A percentile compares a stretch with the other conserved stretches of the same genome.
Evolutionary conservation across 2,113 vertebrate genomes (phyloP).

Genomic region (Uria aalge): DNA sequence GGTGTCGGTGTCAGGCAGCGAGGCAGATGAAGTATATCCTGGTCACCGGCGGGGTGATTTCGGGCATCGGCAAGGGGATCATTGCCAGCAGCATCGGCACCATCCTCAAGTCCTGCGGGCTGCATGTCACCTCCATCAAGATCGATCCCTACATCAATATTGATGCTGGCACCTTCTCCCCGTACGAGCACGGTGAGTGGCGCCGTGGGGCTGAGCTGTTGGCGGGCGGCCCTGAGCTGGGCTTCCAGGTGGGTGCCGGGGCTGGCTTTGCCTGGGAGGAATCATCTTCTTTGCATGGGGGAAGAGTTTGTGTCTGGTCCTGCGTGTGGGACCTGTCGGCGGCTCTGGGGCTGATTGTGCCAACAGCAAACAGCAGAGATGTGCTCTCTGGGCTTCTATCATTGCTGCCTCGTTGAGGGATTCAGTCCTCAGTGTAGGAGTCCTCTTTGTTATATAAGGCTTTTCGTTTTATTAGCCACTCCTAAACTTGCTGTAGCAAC

Average conservation of each 20-base stretch:
- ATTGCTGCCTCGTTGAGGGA: rapidly evolving
- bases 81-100: constrained; percentile 97
- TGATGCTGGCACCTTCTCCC: constrained; percentile 94
- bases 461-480: rapidly evolving
- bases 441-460: rapidly evolving
- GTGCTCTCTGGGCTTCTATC: neutral
- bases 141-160: constrained; percentile 98
- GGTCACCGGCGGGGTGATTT: constrained; percentile 97
- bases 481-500: neutral
- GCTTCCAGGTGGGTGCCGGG: neutral
- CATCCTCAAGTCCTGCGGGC: constrained; percentile 92
- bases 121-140: constrained; percentile 95
- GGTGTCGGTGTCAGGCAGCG: neutral
- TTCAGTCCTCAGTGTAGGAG: rapidly evolving
- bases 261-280: neutral
- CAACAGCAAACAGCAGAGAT: neutral
- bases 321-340: rapidly evolving
- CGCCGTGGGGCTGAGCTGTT: neutral
- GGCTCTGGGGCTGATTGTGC: rapidly evolving
- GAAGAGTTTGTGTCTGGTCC: neutral
- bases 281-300: rapidly evolving
- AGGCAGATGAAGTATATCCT: constrained; percentile 94
- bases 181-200: constrained; percentile 91
- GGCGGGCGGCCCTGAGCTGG: neutral
- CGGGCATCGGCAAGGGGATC: constrained; percentile 97